phyloP scores from a whole-genome alignment of 2,113 vertebrate genomes.

The Entomyzon cyanotis region DNA sequence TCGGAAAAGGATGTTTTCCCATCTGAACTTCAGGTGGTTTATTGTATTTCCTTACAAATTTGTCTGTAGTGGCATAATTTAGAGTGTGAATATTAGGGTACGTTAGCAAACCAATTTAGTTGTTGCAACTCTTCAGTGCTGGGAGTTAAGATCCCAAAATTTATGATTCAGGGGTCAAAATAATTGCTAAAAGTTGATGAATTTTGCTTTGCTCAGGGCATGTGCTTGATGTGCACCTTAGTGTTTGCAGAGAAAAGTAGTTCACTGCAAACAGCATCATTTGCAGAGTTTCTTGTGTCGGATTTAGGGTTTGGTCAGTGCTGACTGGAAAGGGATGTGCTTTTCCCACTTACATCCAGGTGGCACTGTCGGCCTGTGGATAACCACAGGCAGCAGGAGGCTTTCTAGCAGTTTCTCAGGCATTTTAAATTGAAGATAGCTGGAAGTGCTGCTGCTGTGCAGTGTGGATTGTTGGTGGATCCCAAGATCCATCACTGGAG shows the following conservation, averaged over 20 bases:
- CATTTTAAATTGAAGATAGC: neutral
- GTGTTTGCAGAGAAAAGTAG: neutral
- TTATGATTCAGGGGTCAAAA: neutral
- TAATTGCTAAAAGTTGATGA: neutral
- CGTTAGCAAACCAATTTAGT: neutral
- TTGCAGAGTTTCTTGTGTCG: neutral
- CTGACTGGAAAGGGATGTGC: neutral
- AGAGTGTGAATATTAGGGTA: neutral
- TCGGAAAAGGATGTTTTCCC: neutral
- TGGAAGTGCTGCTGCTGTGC: neutral
- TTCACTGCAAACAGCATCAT: fast-evolving
- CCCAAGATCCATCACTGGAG: neutral
- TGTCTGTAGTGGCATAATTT: neutral
- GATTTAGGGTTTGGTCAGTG: neutral
- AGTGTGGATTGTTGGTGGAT: neutral
- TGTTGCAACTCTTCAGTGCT: neutral
- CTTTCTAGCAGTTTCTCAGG: slow-evolving; percentile 40
- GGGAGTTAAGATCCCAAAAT: neutral
- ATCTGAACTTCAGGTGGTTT: neutral
- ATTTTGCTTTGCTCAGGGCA: neutral
- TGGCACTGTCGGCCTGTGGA: slow-evolving; percentile 33
- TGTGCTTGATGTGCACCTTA: neutral
- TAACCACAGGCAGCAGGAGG: neutral
- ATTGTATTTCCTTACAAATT: neutral
- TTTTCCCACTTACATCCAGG: neutral